phyloP scores from a whole-genome alignment of 2,113 vertebrate species.

The Hiodon alosoides region DNA sequence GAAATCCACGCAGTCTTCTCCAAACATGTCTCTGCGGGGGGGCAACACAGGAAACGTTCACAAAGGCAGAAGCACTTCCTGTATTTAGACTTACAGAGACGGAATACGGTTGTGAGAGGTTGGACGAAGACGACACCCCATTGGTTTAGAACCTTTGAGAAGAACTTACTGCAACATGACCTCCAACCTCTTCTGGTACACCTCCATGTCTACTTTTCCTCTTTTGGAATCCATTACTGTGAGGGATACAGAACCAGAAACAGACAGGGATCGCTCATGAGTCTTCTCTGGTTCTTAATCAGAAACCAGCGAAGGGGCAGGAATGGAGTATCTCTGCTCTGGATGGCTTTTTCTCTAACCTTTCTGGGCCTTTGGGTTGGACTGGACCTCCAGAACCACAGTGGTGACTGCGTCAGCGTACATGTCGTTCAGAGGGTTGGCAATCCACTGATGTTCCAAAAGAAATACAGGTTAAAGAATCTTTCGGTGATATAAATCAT shows the following conservation, averaged over 20 bases:
- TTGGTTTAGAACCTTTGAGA: not conserved
- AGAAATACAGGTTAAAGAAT: not conserved
- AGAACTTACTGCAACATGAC: conserved; percentile 88
- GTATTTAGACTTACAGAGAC: no score
- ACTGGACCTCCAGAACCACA: conserved; percentile 91
- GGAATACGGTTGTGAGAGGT: no score
- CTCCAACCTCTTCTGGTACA: conserved; percentile 76
- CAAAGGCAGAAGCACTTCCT: no score
- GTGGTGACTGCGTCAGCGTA: conserved; percentile 91
- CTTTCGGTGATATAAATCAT: no score
- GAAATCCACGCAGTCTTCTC: conserved; percentile 79
- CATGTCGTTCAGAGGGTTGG: conserved; percentile 95
- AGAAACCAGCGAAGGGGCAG: not conserved
- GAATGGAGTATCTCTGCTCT: no score
- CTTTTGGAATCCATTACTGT: conserved; percentile 63
- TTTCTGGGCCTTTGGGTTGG: conserved; percentile 91
- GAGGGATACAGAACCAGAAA: conserved; percentile 43
- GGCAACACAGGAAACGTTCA: not conserved
- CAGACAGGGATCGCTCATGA: not conserved
- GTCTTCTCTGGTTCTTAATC: not conserved
- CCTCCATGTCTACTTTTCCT: conserved; percentile 66
- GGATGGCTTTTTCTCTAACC: conserved; percentile 56
- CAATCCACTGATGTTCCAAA: conserved; percentile 76
- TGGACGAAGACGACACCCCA: no score
- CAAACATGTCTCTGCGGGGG: conserved; percentile 85